A percentile compares a stretch with the other conserved stretches of the same genome.
Evolutionary conservation across 2,797 vertebrate genomes (phyloP).

Genomic region (Spondyliosoma cantharus): DNA sequence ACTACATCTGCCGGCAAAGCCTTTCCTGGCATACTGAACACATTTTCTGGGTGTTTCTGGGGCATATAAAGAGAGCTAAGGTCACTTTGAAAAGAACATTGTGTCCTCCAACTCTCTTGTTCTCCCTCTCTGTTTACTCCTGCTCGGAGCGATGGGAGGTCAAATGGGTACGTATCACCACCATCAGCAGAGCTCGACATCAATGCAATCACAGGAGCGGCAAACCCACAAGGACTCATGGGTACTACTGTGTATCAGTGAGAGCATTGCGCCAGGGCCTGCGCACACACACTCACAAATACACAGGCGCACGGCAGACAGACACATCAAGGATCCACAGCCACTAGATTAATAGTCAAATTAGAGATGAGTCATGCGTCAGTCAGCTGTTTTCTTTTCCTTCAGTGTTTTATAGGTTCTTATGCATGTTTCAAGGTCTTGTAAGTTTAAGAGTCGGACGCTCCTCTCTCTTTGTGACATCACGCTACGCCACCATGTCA

Average conservation of each 20-base stretch:
- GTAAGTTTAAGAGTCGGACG: too few relatives aligned
- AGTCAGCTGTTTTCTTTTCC: conserved; percentile 2
- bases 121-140: conserved; percentile 37
- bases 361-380: conserved; percentile 3
- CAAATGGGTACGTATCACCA: conserved; percentile 54
- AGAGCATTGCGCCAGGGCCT: conserved; percentile 14
- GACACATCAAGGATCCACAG: conserved; percentile 38
- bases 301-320: not conserved
- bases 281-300: not conserved
- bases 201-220: conserved; percentile 28
- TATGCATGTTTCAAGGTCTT: too few relatives aligned
- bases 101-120: conserved; percentile 29
- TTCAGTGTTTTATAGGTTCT: too few relatives aligned
- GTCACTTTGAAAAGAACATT: conserved; percentile 51
- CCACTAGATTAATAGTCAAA: conserved; percentile 16
- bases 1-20: not conserved
- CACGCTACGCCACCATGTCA: too few relatives aligned
- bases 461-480: too few relatives aligned
- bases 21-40: conserved; percentile 11
- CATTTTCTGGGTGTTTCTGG: conserved; percentile 17
- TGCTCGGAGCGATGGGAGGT: conserved; percentile 46
- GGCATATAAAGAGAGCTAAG: conserved; percentile 25
- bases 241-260: conserved; percentile 47
- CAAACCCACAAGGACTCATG: conserved; percentile 32
- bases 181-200: conserved; percentile 56